Evolutionary conservation across 2,888 invertebrate species (phyloP).

Genomic region (Phymatocera aterrima): DNA sequence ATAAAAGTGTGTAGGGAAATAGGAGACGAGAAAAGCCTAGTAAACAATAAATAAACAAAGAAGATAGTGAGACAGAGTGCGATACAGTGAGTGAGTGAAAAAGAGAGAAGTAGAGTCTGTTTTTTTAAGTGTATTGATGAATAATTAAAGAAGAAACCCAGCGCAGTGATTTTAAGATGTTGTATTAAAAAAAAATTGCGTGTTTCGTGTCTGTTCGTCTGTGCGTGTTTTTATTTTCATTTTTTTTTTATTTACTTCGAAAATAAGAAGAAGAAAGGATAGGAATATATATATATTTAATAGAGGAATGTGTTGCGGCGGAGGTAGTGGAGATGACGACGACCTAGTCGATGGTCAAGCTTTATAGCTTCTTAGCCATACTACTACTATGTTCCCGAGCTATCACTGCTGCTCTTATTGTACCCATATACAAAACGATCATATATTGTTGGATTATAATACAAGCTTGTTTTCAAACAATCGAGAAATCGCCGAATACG

Average conservation of each 20-base stretch:
- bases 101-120: too few species aligned
- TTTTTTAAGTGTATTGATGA: too few species aligned
- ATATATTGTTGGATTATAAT: not conserved
- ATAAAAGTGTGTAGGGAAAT: constrained; percentile 1
- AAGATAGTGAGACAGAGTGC: constrained; percentile 15
- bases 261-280: not conserved
- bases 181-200: too few species aligned
- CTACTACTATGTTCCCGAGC: constrained; percentile 29
- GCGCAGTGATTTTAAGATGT: too few species aligned
- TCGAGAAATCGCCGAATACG: not conserved
- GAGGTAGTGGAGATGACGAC: constrained; percentile 37
- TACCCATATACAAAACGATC: not conserved
- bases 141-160: too few species aligned
- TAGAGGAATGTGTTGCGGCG: constrained; percentile 38
- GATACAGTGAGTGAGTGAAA: not conserved
- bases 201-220: too few species aligned
- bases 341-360: constrained; percentile 8
- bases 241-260: not conserved
- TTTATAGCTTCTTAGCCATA: not conserved
- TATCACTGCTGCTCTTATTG: not conserved
- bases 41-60: constrained; percentile 38
- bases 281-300: not conserved
- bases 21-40: constrained; percentile 1
- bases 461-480: not conserved
- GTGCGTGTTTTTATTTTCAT: too few species aligned